phyloP scores from a whole-genome alignment of 2,888 invertebrate species.

The Periphyllus acericola region DNA sequence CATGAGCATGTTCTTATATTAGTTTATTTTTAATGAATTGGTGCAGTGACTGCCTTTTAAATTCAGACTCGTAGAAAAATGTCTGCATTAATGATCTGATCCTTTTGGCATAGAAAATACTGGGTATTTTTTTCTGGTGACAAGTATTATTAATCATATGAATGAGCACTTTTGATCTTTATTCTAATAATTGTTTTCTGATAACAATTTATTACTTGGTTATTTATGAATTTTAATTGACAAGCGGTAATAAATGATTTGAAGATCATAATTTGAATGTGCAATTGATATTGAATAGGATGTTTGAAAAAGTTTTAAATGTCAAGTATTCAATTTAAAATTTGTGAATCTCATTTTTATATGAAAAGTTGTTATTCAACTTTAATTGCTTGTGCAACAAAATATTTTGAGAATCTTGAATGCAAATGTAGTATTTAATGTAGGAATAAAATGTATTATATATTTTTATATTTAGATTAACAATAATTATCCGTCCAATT shows the following conservation, averaged over 20 bases:
- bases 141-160: slow-evolving; percentile 1
- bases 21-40: slow-evolving; percentile 28
- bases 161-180: background rate
- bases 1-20: slow-evolving; percentile 21
- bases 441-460: slow-evolving; percentile 1
- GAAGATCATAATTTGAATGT: slow-evolving; percentile 18
- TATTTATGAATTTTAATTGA: slow-evolving; percentile 11
- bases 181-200: background rate
- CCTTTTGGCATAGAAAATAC: background rate
- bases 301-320: background rate
- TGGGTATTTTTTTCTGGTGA: slow-evolving; percentile 17
- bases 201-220: slow-evolving; percentile 19
- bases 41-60: background rate
- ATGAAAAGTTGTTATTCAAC: background rate
- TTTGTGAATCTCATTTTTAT: slow-evolving; percentile 11
- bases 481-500: slow-evolving; percentile 43
- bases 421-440: background rate
- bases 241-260: slow-evolving; percentile 11
- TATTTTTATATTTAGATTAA: slow-evolving; percentile 37
- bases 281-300: slow-evolving; percentile 8
- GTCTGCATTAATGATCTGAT: background rate
- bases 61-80: slow-evolving; percentile 4
- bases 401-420: background rate
- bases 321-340: slow-evolving; percentile 5
- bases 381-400: background rate